Evolutionary conservation across 2,888 invertebrate species (phyloP), one percentile per base, ranked within the genome.

Genomic region (Leptinotarsa peninsularis): DNA sequence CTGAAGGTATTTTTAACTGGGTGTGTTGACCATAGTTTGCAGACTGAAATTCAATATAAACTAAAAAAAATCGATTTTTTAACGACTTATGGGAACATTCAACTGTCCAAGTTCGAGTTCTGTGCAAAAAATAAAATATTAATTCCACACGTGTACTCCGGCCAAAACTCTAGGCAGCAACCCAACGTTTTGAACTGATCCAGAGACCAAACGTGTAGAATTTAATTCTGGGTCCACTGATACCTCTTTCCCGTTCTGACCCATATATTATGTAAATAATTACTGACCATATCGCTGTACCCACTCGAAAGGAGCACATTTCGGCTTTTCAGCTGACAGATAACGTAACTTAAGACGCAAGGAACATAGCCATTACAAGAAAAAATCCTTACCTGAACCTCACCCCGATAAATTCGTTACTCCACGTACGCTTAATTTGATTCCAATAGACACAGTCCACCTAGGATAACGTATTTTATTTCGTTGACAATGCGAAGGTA

Each of bases 391-490:
- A 74, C 74, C 74, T 74, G 74, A 15, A 15, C 63, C 43, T 21
- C n/a, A 43, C 23, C 71, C 43, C 66, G 67, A 52, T 54, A 71
- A 74, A 58, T 74, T 74, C 74, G 74, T 74, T 74, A 74, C 74
- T 49, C 66, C 70, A 74, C 33, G 69, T 27, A 74, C 70, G 74
- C 56, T 70, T 60, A 66, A 74, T 74, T 74, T 71, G 74, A 70
- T 74, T 74, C 74, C 74, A 74, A 74, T 74, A 74, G 74, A 54
- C 69, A 69, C 21, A 23, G 52, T 52, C 73, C 72, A 73, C 54
- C 72, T 69, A 70, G 70, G 58, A 70, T 70, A 70, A 70, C 70
- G 70, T 58, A 70, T 49, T 33, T 70, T 70, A 76, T 67, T 76
- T 67, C 49, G 68, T 56, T 70, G 73, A 73, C 76, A 76, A 76